phyloP scores from a whole-genome alignment of 2,113 vertebrate species.

The Diadophis punctatus region DNA sequence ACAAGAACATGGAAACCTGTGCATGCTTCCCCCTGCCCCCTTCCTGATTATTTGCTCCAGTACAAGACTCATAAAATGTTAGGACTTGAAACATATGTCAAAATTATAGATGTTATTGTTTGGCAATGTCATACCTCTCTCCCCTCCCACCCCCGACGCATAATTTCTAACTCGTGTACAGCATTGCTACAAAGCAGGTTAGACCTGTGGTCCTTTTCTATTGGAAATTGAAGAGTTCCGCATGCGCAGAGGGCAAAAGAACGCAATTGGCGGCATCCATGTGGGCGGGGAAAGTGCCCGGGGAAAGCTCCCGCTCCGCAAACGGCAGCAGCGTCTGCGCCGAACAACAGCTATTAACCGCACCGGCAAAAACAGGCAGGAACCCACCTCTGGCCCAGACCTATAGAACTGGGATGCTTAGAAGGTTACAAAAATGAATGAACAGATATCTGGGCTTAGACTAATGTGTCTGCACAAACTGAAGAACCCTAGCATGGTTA shows the following conservation, averaged over 20 bases:
- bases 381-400: too few species aligned
- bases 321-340: too few species aligned
- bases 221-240: neutral
- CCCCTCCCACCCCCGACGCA: neutral
- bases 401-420: neutral
- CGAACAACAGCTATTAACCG: too few species aligned
- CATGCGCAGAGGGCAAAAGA: too few species aligned
- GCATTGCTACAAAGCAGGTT: neutral
- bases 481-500: neutral
- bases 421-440: neutral
- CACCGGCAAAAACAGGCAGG: too few species aligned
- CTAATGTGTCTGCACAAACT: neutral
- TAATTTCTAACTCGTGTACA: neutral
- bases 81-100: neutral
- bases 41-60: slow-evolving; percentile 18
- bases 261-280: too few species aligned
- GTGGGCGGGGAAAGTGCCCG: too few species aligned
- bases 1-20: slow-evolving; percentile 9
- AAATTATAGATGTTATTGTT: slow-evolving; percentile 14
- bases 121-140: neutral
- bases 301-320: too few species aligned
- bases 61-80: slow-evolving; percentile 10
- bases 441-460: neutral
- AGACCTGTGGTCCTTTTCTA: neutral
- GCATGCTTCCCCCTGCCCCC: neutral